These are phyloP conservation scores for Desmodus rotundus DNA, from an alignment of 2,113 vertebrate species.

Conservation along the genomic window DNA sequence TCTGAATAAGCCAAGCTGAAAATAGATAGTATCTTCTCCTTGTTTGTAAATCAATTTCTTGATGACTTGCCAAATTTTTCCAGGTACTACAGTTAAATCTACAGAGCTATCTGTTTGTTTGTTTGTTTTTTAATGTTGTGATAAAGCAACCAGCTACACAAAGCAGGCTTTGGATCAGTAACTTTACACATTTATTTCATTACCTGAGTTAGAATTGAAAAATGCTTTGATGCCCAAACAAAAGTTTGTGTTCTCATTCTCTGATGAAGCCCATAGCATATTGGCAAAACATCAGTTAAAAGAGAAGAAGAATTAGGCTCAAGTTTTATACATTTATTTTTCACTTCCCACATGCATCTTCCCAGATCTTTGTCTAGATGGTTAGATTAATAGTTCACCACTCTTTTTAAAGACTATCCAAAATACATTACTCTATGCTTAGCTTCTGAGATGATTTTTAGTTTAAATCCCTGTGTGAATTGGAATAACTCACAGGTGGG, in stretches of 20 bases:
- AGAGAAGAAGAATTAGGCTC: constrained; percentile 1
- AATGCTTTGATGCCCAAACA: constrained; percentile 51
- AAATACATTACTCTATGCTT: neutral
- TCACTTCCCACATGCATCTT: constrained; percentile 19
- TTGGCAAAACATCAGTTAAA: constrained; percentile 62
- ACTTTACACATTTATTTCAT: constrained; percentile 69
- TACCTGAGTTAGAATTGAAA: constrained; percentile 60
- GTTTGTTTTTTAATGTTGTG: constrained; percentile 20
- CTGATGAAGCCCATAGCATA: constrained; percentile 47
- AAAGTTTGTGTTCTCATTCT: constrained; percentile 46
- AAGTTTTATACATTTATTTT: constrained; percentile 42
- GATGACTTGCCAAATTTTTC: constrained; percentile 28
- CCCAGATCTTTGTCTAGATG: constrained; percentile 32
- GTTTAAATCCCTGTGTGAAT: constrained; percentile 38
- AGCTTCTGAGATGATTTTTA: constrained; percentile 34
- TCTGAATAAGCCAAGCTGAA: constrained; percentile 8
- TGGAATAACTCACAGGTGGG: constrained; percentile 59
- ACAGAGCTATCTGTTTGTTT: neutral
- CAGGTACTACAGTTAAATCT: constrained; percentile 48
- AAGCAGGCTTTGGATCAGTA: constrained; percentile 49
- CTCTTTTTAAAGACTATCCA: constrained; percentile 21
- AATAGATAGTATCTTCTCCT: constrained; percentile 5
- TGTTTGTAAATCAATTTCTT: constrained; percentile 56
- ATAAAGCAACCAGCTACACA: constrained; percentile 58
- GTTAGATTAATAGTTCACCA: constrained; percentile 21